Base-by-base conservation (phyloP, 2,888 invertebrate species). In the Pristionchus maxplancki region DNA sequence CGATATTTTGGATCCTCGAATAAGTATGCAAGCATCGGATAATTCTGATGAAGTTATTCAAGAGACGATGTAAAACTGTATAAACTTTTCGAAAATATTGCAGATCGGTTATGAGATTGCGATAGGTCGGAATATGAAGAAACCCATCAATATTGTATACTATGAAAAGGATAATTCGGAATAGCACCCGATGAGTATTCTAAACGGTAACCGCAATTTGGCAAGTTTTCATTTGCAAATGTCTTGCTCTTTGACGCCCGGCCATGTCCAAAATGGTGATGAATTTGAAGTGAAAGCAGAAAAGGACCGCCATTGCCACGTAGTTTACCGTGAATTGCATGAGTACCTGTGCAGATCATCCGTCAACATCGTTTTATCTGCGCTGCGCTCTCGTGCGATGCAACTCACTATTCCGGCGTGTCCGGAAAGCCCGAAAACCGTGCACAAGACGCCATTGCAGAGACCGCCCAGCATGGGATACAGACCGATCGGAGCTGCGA, bases 231-330 rank as follows among this genome's bases (percentile, higher is more conserved):
- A n/a, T n/a, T n/a, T n/a, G n/a, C n/a, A n/a, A n/a, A n/a, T n/a
- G n/a, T n/a, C n/a, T n/a, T 6, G 11, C 71, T 17, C 8, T 24
- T 71, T 28, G 71, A 37, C 15, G 37, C 5, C n/a, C 17, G 34
- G 20, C 17, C 71, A 71, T 34, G 9, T 31, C 71, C 15, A 31
- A 37, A 20, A 64, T 64, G 8, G 64, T 64, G 31, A 64, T 28
- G 64, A 31, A 64, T 28, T 64, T 64, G 64, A 64, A 71, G 37
- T 71, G 71, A 37, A 71, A 71, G 37, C 71, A 71, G 71, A 34
- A 71, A 2, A 28, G 17, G 11, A 37, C 20, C 6, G 34, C 9
- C 17, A 37, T 15, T 37, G 34, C 71, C 34, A 71, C 34, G 71
- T 37, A 71, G 13, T 24, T 20, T 5, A 37, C 13, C 3, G 71